A percentile compares a stretch with the other conserved stretches of the same genome.
Evolutionary conservation across 2,113 vertebrate genomes (phyloP).

Genomic region (Origma solitaria): DNA sequence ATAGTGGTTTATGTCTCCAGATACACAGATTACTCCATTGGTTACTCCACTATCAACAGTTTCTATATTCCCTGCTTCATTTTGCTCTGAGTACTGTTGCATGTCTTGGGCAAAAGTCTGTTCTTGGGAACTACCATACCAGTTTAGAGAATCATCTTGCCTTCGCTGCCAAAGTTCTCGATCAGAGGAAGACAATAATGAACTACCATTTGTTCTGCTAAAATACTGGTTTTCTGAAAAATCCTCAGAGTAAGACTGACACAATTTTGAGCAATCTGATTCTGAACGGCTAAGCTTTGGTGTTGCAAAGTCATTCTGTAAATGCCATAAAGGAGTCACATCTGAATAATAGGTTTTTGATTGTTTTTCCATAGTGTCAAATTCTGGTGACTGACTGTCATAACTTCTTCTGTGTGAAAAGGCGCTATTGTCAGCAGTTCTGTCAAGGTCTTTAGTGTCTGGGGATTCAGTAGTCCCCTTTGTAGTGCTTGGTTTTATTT

Average conservation of each 20-base stretch:
- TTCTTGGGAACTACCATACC: conserved; percentile 78
- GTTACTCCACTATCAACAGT: conserved; percentile 88
- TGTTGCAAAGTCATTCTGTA: conserved; percentile 90
- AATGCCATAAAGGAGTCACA: conserved; percentile 86
- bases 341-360: conserved; percentile 80
- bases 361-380: conserved; percentile 79
- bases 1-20: conserved; percentile 85
- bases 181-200: conserved; percentile 91
- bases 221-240: conserved; percentile 94
- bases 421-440: conserved; percentile 68
- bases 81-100: conserved; percentile 71
- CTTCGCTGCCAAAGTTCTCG: conserved; percentile 94
- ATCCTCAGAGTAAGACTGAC: conserved; percentile 95
- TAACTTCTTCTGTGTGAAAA: conserved; percentile 78
- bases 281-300: conserved; percentile 95
- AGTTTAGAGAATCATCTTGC: conserved; percentile 77
- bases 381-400: conserved; percentile 64
- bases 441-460: conserved; percentile 62
- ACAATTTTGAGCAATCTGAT: conserved; percentile 96
- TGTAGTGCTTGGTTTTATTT: conserved; percentile 77
- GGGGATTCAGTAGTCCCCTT: conserved; percentile 69
- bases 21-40: conserved; percentile 83
- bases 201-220: conserved; percentile 85
- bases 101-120: conserved; percentile 70
- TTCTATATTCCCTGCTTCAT: conserved; percentile 81